Evolutionary conservation across 2,113 vertebrate species (phyloP).

Genomic region (Lepisosteus osseus): DNA sequence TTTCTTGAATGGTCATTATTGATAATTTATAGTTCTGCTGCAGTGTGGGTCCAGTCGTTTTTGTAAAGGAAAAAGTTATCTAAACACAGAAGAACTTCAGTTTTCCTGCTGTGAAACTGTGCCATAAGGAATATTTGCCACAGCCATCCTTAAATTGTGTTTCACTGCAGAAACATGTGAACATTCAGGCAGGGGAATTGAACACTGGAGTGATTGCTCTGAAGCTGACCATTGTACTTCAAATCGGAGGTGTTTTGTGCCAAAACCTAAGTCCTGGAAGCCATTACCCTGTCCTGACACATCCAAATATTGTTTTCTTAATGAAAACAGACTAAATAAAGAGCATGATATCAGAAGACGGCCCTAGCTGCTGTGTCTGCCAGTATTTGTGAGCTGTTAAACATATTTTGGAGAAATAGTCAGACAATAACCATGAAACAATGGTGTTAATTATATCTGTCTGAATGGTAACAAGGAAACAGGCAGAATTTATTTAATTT

Average conservation of each 20-base stretch:
- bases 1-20: too few species aligned
- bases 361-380: background rate
- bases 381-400: background rate
- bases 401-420: background rate
- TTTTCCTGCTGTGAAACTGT: too few species aligned
- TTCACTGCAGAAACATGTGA: too few species aligned
- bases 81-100: too few species aligned
- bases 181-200: too few species aligned
- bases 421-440: background rate
- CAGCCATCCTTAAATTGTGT: too few species aligned
- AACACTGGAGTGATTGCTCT: too few species aligned
- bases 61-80: too few species aligned
- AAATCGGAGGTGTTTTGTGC: background rate
- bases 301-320: background rate
- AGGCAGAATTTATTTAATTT: background rate
- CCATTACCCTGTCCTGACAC: background rate
- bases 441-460: background rate
- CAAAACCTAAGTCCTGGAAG: background rate
- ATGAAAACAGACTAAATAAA: constrained; percentile 2
- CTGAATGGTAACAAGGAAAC: background rate
- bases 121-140: too few species aligned
- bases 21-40: too few species aligned
- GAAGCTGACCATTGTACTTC: background rate
- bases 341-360: background rate
- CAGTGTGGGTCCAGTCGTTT: too few species aligned